These are phyloP conservation scores for Rhynchonema sp. DNA, from an alignment of 2,888 invertebrate genomes.

Conservation along the genomic window DNA sequence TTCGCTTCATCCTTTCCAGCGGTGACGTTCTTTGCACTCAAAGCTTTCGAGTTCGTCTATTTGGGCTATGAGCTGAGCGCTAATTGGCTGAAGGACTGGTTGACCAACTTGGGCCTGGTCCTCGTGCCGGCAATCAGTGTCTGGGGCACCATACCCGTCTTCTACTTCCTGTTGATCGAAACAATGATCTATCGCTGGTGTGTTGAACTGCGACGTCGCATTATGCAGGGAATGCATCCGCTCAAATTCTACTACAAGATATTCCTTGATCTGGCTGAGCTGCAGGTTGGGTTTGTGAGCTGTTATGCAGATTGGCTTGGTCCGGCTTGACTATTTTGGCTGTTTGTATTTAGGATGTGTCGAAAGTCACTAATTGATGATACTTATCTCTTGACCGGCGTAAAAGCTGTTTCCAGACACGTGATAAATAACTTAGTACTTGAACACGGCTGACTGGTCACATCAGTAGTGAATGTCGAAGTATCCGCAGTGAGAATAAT, in stretches of 20 bases:
- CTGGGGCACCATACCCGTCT: neutral
- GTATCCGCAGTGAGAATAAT: too few relatives aligned
- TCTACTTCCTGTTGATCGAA: slow-evolving; percentile 2
- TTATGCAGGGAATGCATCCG: neutral
- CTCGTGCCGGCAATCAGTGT: neutral
- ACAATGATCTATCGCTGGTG: neutral
- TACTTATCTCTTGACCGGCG: too few relatives aligned
- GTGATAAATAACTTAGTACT: too few relatives aligned
- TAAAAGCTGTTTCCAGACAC: too few relatives aligned
- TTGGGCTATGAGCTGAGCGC: neutral
- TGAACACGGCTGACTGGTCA: too few relatives aligned
- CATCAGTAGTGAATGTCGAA: too few relatives aligned
- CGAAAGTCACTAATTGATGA: too few relatives aligned
- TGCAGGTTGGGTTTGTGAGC: neutral
- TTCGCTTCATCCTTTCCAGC: neutral
- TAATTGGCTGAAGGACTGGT: neutral
- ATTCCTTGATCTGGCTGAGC: neutral
- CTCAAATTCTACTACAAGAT: slow-evolving; percentile 1
- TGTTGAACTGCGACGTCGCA: neutral
- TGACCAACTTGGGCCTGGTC: neutral
- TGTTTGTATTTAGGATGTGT: too few relatives aligned
- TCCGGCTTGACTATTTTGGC: too few relatives aligned
- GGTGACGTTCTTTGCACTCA: neutral
- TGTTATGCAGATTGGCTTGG: too few relatives aligned
- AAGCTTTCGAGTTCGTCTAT: neutral